A percentile compares a stretch with the other conserved stretches of the same genome.
phyloP scores from a whole-genome alignment of 2,113 vertebrate species.

The Corythornis vintsioides region DNA sequence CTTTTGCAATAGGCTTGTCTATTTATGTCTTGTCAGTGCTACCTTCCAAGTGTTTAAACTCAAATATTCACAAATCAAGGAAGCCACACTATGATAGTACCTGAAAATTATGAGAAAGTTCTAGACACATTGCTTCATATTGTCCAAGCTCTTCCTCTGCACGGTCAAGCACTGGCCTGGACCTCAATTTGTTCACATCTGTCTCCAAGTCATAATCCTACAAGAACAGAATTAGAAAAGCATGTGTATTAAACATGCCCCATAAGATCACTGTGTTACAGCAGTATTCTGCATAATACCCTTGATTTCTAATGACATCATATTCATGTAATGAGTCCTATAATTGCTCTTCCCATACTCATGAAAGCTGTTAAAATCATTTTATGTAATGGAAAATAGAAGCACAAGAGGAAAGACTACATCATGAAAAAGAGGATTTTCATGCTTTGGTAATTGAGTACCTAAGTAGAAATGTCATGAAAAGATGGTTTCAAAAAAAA shows the following conservation, averaged over 20 bases:
- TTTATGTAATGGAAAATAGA: background rate
- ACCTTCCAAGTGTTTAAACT: background rate
- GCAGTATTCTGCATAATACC: background rate
- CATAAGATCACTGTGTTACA: background rate
- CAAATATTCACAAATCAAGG: background rate
- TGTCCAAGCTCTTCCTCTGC: conserved; percentile 81
- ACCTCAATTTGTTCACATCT: conserved; percentile 80
- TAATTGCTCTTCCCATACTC: background rate
- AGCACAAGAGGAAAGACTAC: background rate
- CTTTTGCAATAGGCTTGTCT: background rate
- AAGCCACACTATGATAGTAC: conserved; percentile 46
- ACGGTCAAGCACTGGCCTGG: conserved; percentile 76
- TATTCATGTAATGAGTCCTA: background rate
- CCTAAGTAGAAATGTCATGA: background rate
- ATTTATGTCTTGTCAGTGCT: background rate
- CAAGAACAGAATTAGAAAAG: background rate
- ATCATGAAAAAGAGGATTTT: background rate
- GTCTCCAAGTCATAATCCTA: conserved; percentile 93
- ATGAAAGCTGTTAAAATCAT: background rate
- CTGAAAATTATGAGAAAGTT: conserved; percentile 82
- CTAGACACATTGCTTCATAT: conserved; percentile 81
- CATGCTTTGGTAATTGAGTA: background rate
- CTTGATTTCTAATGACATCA: background rate
- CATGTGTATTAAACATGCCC: background rate
- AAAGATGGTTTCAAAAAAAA: background rate